phyloP scores from a whole-genome alignment of 2,797 vertebrate species.

The Micropoecilia bifurca region DNA sequence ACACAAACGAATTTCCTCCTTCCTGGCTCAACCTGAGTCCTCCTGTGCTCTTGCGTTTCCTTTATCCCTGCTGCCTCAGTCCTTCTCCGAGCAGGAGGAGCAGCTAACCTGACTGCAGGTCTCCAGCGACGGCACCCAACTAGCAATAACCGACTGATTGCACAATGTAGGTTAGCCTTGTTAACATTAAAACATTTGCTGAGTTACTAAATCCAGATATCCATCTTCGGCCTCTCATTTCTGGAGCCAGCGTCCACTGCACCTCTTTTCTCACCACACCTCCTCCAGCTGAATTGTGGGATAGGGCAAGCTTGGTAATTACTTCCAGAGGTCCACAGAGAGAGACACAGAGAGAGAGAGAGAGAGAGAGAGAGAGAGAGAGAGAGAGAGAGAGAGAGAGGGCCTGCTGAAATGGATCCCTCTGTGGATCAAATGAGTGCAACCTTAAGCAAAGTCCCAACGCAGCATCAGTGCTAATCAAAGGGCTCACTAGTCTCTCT shows the following conservation, averaged over 20 bases:
- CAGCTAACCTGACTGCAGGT: slow-evolving; percentile 17
- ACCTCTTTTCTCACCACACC: slow-evolving; percentile 77
- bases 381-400: slow-evolving; percentile 28
- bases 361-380: background rate
- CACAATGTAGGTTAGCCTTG: background rate
- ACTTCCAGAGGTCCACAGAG: slow-evolving; percentile 82
- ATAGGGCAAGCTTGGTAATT: slow-evolving; percentile 81
- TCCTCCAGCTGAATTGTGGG: slow-evolving; percentile 80
- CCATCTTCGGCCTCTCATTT: slow-evolving; percentile 51
- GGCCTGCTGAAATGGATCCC: slow-evolving; percentile 49
- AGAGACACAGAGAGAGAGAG: slow-evolving; percentile 20
- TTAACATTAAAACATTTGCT: slow-evolving; percentile 32
- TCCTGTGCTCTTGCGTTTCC: slow-evolving; percentile 1
- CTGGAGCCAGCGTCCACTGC: slow-evolving; percentile 60
- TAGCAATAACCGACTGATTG: slow-evolving; percentile 18
- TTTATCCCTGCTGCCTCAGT: slow-evolving; percentile 11
- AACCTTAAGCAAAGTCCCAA: slow-evolving; percentile 37
- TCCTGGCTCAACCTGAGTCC: slow-evolving; percentile 22
- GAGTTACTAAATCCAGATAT: slow-evolving; percentile 57
- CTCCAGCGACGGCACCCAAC: slow-evolving; percentile 9
- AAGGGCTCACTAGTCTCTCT: background rate
- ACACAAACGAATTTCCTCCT: slow-evolving; percentile 6
- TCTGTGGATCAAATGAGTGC: slow-evolving; percentile 54
- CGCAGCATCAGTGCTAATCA: slow-evolving; percentile 2
- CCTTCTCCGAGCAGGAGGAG: slow-evolving; percentile 7